Conservation (phyloP, 2,797 vertebrate species). For the Intellagama lesueurii region DNA sequence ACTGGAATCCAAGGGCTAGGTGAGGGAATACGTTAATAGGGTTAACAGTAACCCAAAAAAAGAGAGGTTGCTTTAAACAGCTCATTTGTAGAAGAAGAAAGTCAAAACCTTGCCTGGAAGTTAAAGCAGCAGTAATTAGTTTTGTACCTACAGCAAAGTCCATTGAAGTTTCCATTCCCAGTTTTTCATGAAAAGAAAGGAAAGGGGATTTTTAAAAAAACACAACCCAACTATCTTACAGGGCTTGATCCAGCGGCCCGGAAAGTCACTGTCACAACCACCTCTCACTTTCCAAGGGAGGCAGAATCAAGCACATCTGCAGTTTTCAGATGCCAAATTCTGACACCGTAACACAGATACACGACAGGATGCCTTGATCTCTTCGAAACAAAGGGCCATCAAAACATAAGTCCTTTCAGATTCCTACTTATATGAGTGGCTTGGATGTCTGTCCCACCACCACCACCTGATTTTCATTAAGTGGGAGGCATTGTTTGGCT, state of each 20-base stretch:
- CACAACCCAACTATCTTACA: conserved; percentile 2
- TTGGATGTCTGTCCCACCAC: neutral
- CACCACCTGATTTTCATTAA: neutral
- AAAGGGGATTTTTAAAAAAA: neutral
- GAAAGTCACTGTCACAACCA: conserved; percentile 14
- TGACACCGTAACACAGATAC: neutral
- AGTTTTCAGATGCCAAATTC: conserved; percentile 43
- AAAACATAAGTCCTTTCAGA: neutral
- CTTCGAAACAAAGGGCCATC: neutral
- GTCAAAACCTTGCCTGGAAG: conserved; percentile 50
- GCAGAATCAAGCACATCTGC: neutral
- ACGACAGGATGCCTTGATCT: neutral
- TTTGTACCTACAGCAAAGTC: conserved; percentile 60
- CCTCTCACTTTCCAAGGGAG: conserved; percentile 12
- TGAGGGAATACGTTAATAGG: conserved; percentile 57
- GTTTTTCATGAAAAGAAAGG: conserved; percentile 32
- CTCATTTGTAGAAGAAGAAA: conserved; percentile 40
- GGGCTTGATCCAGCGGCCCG: conserved; percentile 25
- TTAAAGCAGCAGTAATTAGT: conserved; percentile 54
- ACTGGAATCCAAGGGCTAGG: conserved; percentile 53
- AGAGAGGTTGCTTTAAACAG: conserved; percentile 49
- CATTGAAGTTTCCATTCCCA: conserved; percentile 20
- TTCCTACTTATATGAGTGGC: neutral
- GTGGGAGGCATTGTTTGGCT: neutral
- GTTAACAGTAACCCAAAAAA: conserved; percentile 43